phyloP scores from a whole-genome alignment of 1,140 invertebrate species.

The Drosophila novamexicana region DNA sequence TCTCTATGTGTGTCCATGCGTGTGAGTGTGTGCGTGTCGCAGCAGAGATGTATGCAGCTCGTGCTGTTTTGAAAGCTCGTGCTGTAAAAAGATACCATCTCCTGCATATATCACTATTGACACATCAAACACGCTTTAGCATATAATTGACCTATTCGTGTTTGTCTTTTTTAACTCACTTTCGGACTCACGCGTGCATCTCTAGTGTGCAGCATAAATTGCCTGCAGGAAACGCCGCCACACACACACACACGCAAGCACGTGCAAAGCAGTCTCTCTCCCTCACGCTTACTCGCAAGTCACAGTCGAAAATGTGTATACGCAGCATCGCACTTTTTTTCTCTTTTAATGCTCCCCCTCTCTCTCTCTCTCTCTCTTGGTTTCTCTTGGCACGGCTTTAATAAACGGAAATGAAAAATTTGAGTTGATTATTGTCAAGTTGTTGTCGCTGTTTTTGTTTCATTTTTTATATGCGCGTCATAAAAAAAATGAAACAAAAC shows the following conservation, averaged over 20 bases:
- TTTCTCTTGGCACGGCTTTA: constrained; percentile 52
- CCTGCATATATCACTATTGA: no score
- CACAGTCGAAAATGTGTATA: constrained; percentile 1
- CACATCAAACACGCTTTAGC: no score
- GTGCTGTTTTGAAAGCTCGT: not conserved
- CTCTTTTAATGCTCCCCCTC: constrained; percentile 7
- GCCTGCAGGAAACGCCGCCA: constrained; percentile 65
- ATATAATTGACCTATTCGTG: no score
- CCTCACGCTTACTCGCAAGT: constrained; percentile 8
- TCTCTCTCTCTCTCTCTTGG: constrained; percentile 4
- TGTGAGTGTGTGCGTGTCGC: constrained; percentile 14
- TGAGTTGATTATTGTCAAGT: constrained; percentile 82
- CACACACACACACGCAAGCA: constrained; percentile 27
- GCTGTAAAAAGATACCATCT: not conserved
- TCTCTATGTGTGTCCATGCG: constrained; percentile 1
- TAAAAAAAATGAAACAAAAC: constrained; percentile 6
- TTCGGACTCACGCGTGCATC: constrained; percentile 9
- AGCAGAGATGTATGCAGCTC: not conserved
- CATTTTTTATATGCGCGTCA: constrained; percentile 48
- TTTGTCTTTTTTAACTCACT: not conserved
- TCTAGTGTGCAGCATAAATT: constrained; percentile 65
- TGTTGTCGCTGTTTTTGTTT: constrained; percentile 43
- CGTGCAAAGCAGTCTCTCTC: constrained; percentile 1
- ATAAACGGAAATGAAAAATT: constrained; percentile 82
- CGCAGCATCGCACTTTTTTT: constrained; percentile 10